Percentiles rank a stretch among this genome's conserved stretches.
phyloP scores from a whole-genome alignment of 2,113 vertebrate genomes.

The Thinocorus orbignyianus region DNA sequence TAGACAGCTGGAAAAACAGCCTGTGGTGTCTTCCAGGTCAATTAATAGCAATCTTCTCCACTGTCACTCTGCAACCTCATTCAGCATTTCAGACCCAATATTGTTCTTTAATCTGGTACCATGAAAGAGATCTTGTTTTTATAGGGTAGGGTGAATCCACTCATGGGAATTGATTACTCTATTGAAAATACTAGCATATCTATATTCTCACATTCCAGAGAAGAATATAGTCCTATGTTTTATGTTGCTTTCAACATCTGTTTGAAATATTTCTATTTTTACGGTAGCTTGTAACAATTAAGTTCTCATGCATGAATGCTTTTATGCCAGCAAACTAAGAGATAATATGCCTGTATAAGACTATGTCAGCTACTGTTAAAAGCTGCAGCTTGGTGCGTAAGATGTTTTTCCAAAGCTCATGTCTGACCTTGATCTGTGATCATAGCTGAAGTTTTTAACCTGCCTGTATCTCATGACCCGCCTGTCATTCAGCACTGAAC shows the following conservation, averaged over 20 bases:
- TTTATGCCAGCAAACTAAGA: background rate
- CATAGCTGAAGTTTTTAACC: background rate
- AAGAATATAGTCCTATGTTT: background rate
- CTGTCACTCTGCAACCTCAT: background rate
- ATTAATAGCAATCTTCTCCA: background rate
- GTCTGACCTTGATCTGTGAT: background rate
- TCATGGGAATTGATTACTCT: background rate
- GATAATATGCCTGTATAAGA: background rate
- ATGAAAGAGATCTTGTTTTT: background rate
- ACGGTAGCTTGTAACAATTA: background rate
- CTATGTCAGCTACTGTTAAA: background rate
- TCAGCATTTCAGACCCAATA: background rate
- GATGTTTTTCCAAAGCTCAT: background rate
- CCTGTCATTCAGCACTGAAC: background rate
- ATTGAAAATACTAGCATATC: background rate
- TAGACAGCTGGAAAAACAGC: background rate
- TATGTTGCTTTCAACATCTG: background rate
- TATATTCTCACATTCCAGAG: background rate
- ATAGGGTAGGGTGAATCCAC: background rate
- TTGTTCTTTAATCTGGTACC: background rate
- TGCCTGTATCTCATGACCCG: background rate
- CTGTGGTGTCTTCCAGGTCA: background rate
- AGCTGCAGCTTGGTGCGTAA: background rate
- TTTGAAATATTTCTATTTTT: conserved; percentile 12
- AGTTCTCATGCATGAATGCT: background rate